Percentiles rank a stretch among this genome's conserved stretches.
Conservation (phyloP, 1,140 invertebrate species). For the Anagrus nilaparvatae region DNA sequence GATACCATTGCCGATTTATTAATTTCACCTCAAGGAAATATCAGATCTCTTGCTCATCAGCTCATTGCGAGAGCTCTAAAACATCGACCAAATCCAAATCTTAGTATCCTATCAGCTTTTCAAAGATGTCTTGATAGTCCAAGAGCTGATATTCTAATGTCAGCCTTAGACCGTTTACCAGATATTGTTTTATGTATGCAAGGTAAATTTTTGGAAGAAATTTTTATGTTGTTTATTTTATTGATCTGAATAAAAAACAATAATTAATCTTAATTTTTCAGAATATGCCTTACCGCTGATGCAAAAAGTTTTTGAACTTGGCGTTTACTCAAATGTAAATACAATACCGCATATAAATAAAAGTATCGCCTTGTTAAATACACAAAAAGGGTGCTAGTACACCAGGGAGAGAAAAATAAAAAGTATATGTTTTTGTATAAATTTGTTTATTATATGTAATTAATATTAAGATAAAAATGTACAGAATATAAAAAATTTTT, state of each 20-base stretch:
- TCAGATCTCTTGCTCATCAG: constrained; percentile 53
- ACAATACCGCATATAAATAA: constrained; percentile 68
- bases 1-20: constrained; percentile 53
- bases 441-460: constrained; percentile 1
- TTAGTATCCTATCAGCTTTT: constrained; percentile 59
- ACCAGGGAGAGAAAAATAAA: constrained; percentile 11
- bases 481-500: too few species aligned
- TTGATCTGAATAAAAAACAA: constrained; percentile 4
- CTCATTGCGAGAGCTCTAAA: constrained; percentile 55
- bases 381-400: constrained; percentile 66
- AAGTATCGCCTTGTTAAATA: constrained; percentile 68
- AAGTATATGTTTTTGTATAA: constrained; percentile 10
- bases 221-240: constrained; percentile 1
- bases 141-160: constrained; percentile 66
- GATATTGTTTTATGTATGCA: constrained; percentile 74
- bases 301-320: constrained; percentile 71
- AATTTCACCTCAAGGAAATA: constrained; percentile 49
- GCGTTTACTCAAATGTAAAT: constrained; percentile 68
- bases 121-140: constrained; percentile 69
- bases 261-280: constrained; percentile 38
- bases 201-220: constrained; percentile 39
- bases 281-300: constrained; percentile 72
- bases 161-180: constrained; percentile 70
- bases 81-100: constrained; percentile 49
- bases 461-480: neutral